These are phyloP conservation scores for Rhinogobio ventralis DNA, from an alignment of 2,797 vertebrate genomes.

Conservation along the genomic window DNA sequence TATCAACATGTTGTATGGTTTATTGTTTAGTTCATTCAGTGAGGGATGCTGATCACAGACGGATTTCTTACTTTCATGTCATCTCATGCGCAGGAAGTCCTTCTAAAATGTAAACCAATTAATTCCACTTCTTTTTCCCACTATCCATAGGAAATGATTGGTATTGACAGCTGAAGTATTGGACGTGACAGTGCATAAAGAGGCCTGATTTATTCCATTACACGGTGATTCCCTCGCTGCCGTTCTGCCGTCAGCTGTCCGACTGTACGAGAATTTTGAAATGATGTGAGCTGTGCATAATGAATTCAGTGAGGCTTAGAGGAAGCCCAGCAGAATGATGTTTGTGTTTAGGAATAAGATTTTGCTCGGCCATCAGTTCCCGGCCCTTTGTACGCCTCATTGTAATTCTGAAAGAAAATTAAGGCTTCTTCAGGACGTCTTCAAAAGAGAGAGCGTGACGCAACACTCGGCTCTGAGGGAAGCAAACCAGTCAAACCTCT, in stretches of 20 bases:
- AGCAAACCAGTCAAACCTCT: neutral
- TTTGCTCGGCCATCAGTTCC: neutral
- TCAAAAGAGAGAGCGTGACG: neutral
- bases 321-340: conserved; percentile 56
- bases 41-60: neutral
- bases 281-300: conserved; percentile 53
- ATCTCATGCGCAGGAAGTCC: conserved; percentile 20
- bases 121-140: conserved; percentile 21
- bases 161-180: conserved; percentile 70
- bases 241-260: conserved; percentile 47
- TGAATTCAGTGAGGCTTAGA: conserved; percentile 55
- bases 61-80: neutral
- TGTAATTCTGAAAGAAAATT: neutral
- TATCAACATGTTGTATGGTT: neutral
- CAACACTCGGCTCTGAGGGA: neutral
- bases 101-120: conserved; percentile 21
- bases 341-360: conserved; percentile 50
- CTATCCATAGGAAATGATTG: conserved; percentile 20
- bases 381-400: conserved; percentile 15
- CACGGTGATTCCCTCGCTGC: conserved; percentile 58
- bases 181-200: conserved; percentile 71
- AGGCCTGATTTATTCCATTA: conserved; percentile 71
- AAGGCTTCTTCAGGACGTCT: neutral
- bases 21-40: neutral
- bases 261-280: conserved; percentile 53